A percentile compares a stretch with the other conserved stretches of the same genome.
Conservation (phyloP, 2,888 invertebrate species). For the Stegana nigrithorax region DNA sequence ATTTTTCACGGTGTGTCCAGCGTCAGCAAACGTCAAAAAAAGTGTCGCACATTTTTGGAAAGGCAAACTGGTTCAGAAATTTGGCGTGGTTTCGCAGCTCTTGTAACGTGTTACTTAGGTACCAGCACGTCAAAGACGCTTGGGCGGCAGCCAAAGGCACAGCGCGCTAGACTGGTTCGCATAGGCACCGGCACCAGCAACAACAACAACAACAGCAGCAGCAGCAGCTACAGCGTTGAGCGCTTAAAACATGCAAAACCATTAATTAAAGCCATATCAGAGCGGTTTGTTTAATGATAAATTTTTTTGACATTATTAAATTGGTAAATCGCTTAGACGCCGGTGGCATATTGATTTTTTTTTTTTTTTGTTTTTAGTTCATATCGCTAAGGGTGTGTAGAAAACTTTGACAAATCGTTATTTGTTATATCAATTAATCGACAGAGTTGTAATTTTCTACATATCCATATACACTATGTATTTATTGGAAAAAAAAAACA, state of each 20-base stretch:
- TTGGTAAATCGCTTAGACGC: neutral
- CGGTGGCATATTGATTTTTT: too few species aligned
- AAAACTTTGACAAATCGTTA: slow-evolving; percentile 13
- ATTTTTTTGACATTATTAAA: slow-evolving; percentile 15
- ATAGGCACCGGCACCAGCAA: neutral
- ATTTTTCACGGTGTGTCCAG: slow-evolving; percentile 4
- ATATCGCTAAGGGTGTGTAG: too few species aligned
- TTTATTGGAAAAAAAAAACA: too few species aligned
- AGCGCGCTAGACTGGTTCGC: neutral
- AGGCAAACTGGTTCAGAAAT: slow-evolving; percentile 51
- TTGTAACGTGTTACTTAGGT: slow-evolving; percentile 28
- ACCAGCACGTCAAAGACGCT: slow-evolving; percentile 15
- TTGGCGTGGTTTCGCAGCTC: neutral
- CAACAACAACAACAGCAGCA: too few species aligned
- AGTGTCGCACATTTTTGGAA: slow-evolving; percentile 43
- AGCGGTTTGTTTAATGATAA: slow-evolving; percentile 15
- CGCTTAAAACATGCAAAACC: slow-evolving; percentile 8
- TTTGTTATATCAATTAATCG: slow-evolving; percentile 5
- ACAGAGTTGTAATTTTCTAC: neutral
- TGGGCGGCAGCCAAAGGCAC: neutral
- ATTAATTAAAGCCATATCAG: slow-evolving; percentile 9
- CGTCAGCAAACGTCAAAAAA: neutral
- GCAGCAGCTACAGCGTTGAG: too few species aligned
- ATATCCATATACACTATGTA: neutral
- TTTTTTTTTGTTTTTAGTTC: too few species aligned